Conservation (phyloP, 2,113 vertebrate species). For the Dipodomys ordii region DNA sequence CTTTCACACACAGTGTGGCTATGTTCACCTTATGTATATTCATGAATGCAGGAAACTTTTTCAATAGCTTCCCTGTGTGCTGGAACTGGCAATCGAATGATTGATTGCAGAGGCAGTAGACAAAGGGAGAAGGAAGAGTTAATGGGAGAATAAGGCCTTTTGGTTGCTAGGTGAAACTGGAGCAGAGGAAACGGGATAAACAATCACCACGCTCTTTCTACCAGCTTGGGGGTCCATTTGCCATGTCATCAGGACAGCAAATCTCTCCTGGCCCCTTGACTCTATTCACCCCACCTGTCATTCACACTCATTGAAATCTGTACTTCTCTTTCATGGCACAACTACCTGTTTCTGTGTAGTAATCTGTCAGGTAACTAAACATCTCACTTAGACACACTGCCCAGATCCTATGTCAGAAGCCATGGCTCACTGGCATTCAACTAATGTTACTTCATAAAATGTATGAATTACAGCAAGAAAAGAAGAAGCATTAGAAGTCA, state of each 20-base stretch:
- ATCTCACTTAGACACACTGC: not conserved
- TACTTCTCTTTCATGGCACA: not conserved
- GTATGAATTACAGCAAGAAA: constrained; percentile 7
- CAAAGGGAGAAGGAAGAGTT: not conserved
- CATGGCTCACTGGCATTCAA: not conserved
- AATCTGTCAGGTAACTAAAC: not conserved
- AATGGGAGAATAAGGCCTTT: not conserved
- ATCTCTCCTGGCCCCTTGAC: not conserved
- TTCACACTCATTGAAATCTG: not conserved
- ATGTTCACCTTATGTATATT: not conserved
- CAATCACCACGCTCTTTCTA: not conserved
- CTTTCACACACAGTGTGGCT: too few relatives aligned
- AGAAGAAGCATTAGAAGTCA: not conserved
- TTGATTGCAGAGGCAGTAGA: not conserved
- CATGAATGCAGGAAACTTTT: not conserved
- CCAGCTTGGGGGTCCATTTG: not conserved
- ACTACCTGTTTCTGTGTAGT: too few relatives aligned
- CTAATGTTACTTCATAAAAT: not conserved
- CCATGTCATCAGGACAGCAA: not conserved
- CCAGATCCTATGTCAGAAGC: not conserved
- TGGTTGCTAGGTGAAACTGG: not conserved
- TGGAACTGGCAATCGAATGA: not conserved
- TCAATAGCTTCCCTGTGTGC: not conserved
- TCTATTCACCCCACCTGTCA: not conserved
- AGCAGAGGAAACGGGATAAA: not conserved